phyloP scores from a whole-genome alignment of 2,113 vertebrate genomes.

The Nansenia antarctica region DNA sequence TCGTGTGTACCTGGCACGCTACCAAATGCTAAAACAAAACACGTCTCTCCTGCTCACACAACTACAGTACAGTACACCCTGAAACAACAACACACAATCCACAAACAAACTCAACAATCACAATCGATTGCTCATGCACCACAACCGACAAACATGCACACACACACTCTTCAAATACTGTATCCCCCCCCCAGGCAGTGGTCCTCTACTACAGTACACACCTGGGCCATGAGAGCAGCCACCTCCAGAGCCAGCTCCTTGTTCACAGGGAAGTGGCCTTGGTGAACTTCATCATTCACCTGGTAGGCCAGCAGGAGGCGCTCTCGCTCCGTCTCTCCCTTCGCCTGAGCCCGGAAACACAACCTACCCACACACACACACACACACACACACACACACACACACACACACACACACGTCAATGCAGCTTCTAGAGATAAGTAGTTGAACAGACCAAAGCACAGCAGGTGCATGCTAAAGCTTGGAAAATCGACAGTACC shows the following conservation, averaged over 20 bases:
- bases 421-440: not conserved
- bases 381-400: slow-evolving; percentile 70
- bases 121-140: too few species aligned
- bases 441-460: not conserved
- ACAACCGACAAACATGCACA: too few species aligned
- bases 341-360: slow-evolving; percentile 83
- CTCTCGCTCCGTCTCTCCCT: slow-evolving; percentile 86
- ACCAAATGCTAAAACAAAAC: too few species aligned
- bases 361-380: slow-evolving; percentile 64
- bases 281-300: slow-evolving; percentile 82
- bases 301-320: slow-evolving; percentile 87
- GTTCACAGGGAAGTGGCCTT: slow-evolving; percentile 86
- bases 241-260: slow-evolving; percentile 89
- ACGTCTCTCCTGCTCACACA: too few species aligned
- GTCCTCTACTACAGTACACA: slow-evolving; percentile 52
- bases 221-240: slow-evolving; percentile 88
- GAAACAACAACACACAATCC: too few species aligned
- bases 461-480: too few species aligned
- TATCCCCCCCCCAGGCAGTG: too few species aligned
- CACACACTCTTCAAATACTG: too few species aligned
- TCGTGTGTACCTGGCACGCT: too few species aligned
- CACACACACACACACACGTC: slow-evolving; percentile 5
- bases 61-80: too few species aligned
- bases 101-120: too few species aligned
- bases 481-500: too few species aligned